Percentiles rank a stretch among this genome's conserved stretches.
phyloP scores from a whole-genome alignment of 2,888 invertebrate species.

The Troides oblongomaculatus region DNA sequence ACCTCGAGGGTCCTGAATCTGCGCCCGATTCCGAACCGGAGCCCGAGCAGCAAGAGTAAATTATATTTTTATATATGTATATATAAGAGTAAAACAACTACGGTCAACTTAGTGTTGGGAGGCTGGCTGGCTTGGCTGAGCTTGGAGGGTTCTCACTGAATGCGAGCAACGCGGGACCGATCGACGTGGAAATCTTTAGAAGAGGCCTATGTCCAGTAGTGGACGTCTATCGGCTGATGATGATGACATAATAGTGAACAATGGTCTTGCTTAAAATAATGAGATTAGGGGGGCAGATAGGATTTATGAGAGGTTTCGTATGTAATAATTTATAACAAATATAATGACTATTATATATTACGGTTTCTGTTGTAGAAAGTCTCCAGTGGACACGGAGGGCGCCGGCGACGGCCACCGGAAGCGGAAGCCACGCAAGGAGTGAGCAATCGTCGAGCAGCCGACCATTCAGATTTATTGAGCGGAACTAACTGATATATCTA shows the following conservation, averaged over 20 bases:
- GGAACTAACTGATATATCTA: not conserved
- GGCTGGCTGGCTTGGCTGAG: too few species aligned
- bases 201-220: too few species aligned
- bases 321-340: not conserved
- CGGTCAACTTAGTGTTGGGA: too few species aligned
- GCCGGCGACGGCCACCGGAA: constrained; percentile 73
- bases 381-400: constrained; percentile 55
- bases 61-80: not conserved
- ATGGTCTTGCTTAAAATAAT: too few species aligned
- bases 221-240: too few species aligned
- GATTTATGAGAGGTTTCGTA: too few species aligned
- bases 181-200: too few species aligned
- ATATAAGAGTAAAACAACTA: too few species aligned
- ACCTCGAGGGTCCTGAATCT: constrained; percentile 43
- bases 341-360: not conserved
- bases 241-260: too few species aligned
- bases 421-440: constrained; percentile 75
- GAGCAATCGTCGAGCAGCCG: constrained; percentile 33
- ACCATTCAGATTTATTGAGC: constrained; percentile 26
- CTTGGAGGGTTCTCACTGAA: too few species aligned
- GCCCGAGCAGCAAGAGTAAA: constrained; percentile 18
- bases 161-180: too few species aligned
- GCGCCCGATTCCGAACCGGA: constrained; percentile 14
- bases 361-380: constrained; percentile 40
- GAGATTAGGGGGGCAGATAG: too few species aligned